Conservation (phyloP, 2,888 invertebrate species). For the Allolobophora icterica region DNA sequence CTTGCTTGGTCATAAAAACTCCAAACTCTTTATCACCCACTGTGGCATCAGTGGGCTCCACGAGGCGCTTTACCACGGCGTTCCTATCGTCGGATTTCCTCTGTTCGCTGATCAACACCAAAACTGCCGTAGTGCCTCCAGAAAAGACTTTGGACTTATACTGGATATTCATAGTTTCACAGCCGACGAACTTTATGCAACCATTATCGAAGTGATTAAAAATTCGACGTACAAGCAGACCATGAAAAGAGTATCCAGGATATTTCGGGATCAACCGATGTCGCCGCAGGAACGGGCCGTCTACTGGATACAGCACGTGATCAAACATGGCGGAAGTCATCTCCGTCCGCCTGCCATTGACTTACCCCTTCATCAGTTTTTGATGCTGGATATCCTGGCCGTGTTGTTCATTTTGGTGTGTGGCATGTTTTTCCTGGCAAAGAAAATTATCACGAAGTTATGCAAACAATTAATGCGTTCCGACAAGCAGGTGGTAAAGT, state of each 20-base stretch:
- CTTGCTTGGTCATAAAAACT: conserved; percentile 35
- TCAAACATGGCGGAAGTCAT: conserved; percentile 51
- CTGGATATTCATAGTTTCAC: conserved; percentile 45
- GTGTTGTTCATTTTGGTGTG: conserved; percentile 34
- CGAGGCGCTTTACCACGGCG: conserved; percentile 38
- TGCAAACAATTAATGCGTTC: not conserved
- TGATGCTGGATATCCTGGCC: conserved; percentile 45
- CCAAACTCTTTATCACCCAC: conserved; percentile 40
- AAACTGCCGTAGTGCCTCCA: conserved; percentile 24
- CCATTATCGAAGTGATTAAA: conserved; percentile 42
- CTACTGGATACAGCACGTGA: conserved; percentile 52
- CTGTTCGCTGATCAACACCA: conserved; percentile 31
- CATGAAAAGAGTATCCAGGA: conserved; percentile 45
- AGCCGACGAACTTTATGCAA: conserved; percentile 40
- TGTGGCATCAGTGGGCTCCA: conserved; percentile 38
- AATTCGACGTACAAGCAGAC: conserved; percentile 43
- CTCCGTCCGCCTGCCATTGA: conserved; percentile 48
- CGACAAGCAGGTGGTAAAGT: no score
- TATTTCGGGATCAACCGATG: conserved; percentile 41
- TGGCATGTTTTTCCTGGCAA: not conserved
- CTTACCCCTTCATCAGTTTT: conserved; percentile 49
- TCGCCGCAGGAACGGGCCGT: conserved; percentile 48
- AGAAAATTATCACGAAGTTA: not conserved
- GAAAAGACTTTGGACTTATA: conserved; percentile 46
- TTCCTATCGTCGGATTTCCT: conserved; percentile 39